Percentiles rank a stretch among this genome's conserved stretches.
Evolutionary conservation across 2,888 invertebrate species (phyloP).

Genomic region (Meteorus cinctellus): DNA sequence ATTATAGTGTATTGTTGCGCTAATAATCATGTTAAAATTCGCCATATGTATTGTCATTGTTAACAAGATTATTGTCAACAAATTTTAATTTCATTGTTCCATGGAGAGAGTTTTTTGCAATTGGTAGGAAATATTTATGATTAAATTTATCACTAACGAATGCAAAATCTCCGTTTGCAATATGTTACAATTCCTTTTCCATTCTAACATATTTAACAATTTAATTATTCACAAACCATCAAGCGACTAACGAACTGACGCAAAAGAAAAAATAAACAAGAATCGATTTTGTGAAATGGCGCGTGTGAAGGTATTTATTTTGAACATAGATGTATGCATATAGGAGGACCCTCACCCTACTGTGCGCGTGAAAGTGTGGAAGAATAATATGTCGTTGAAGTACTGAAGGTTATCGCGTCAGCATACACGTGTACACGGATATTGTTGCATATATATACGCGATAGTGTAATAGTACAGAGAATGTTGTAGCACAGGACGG

Average conservation of each 20-base stretch:
- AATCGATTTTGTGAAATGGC: conserved; percentile 24
- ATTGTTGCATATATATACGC: not conserved
- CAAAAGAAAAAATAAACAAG: not conserved
- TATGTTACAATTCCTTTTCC: conserved; percentile 4
- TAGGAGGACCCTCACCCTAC: not conserved
- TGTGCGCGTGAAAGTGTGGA: not conserved
- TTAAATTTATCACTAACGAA: not conserved
- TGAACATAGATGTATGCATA: too few species aligned
- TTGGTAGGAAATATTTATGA: too few species aligned
- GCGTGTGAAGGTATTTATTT: not conserved
- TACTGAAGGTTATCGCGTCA: conserved; percentile 3
- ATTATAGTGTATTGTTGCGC: too few species aligned
- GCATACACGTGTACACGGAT: not conserved
- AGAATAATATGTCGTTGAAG: conserved; percentile 8
- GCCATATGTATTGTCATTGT: too few species aligned
- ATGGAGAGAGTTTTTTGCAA: too few species aligned
- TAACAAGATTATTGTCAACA: too few species aligned
- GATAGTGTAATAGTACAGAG: not conserved
- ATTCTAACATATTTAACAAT: conserved; percentile 1
- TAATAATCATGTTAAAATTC: too few species aligned
- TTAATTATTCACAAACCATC: conserved; percentile 25
- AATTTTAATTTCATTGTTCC: too few species aligned
- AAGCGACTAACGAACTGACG: conserved; percentile 24
- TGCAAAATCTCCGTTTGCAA: not conserved
- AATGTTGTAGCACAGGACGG: not conserved